These are phyloP conservation scores for Yponomeuta plumbellus DNA, from an alignment of 2,888 invertebrate genomes.

Conservation along the genomic window DNA sequence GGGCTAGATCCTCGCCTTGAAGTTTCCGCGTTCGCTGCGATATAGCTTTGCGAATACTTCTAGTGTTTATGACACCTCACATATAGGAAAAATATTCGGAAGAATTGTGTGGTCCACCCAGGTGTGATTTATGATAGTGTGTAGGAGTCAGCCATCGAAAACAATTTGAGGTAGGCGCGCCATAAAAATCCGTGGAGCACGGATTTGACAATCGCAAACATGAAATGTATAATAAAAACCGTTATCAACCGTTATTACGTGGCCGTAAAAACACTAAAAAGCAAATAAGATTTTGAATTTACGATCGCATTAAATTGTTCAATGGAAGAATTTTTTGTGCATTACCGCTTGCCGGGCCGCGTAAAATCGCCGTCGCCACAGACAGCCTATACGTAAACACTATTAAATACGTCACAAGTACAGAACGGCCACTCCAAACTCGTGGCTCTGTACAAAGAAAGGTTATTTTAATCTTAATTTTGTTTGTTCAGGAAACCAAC, in stretches of 20 bases:
- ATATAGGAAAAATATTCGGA: not conserved
- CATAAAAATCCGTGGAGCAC: not conserved
- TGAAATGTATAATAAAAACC: conserved; percentile 11
- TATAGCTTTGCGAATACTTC: too few species aligned
- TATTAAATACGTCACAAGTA: conserved; percentile 22
- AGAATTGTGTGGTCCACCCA: not conserved
- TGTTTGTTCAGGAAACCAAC: too few species aligned
- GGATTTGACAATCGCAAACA: conserved; percentile 1
- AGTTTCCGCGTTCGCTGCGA: too few species aligned
- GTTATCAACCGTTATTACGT: conserved; percentile 11
- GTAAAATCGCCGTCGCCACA: conserved; percentile 24
- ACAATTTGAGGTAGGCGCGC: not conserved
- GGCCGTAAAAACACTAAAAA: conserved; percentile 13
- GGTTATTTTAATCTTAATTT: too few species aligned
- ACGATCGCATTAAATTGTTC: conserved; percentile 16
- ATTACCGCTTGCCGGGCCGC: conserved; percentile 27
- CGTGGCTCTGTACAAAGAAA: too few species aligned
- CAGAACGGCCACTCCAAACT: conserved; percentile 21
- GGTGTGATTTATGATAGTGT: not conserved
- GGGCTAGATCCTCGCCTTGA: too few species aligned
- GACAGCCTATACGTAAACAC: not conserved
- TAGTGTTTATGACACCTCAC: too few species aligned
- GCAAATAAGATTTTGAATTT: conserved; percentile 17
- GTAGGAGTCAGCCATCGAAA: not conserved
- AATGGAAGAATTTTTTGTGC: conserved; percentile 38